phyloP scores from a whole-genome alignment of 1,140 invertebrate species.

The Euborellia annulipes region DNA sequence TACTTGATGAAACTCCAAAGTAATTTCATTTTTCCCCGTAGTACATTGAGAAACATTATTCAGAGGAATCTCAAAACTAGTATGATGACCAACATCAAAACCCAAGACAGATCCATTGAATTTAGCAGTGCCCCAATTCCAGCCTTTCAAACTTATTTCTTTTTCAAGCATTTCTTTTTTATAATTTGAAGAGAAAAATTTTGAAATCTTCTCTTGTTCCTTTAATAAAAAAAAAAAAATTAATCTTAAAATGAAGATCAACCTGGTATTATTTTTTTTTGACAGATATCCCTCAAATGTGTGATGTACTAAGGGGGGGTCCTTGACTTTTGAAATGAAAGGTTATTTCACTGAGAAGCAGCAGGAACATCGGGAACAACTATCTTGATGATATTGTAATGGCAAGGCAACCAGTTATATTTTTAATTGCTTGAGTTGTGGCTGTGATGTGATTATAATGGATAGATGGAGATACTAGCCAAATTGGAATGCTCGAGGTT shows the following conservation, averaged over 20 bases:
- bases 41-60: constrained; percentile 91
- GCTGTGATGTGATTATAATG: too few relatives aligned
- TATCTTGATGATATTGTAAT: too few relatives aligned
- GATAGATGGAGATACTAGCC: too few relatives aligned
- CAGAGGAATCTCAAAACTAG: constrained; percentile 92
- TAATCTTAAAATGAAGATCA: constrained; percentile 3
- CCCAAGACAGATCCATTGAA: constrained; percentile 83
- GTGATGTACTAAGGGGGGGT: too few relatives aligned
- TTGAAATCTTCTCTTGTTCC: constrained; percentile 69
- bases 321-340: too few relatives aligned
- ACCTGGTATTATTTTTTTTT: too few relatives aligned
- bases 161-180: constrained; percentile 76
- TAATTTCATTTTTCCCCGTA: constrained; percentile 97
- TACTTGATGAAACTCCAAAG: constrained; percentile 92
- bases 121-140: constrained; percentile 97
- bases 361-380: too few relatives aligned
- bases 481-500: too few relatives aligned
- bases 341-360: too few relatives aligned
- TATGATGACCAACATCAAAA: constrained; percentile 79
- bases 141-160: constrained; percentile 89
- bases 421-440: too few relatives aligned
- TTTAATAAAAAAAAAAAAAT: constrained; percentile 22
- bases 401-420: too few relatives aligned
- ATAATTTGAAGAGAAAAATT: constrained; percentile 73
- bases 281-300: too few relatives aligned